Conservation (phyloP, 2,113 vertebrate genomes). For the Acanthochromis polyacanthus region DNA sequence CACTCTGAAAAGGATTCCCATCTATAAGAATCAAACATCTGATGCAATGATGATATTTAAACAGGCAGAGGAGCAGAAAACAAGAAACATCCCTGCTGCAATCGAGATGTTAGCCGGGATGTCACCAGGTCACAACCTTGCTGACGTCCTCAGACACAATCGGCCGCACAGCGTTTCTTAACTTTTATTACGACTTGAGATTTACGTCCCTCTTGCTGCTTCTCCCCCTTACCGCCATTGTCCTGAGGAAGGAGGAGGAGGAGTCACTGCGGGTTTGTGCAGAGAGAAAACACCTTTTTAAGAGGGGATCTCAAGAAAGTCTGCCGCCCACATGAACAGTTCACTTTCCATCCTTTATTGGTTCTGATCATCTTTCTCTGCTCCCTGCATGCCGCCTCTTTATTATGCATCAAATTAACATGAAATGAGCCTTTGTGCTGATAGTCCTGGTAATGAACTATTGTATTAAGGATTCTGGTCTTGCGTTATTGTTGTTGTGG, state of each 20-base stretch:
- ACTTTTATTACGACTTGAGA: conserved; percentile 36
- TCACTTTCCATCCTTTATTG: conserved; percentile 17
- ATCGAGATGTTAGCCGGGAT: not conserved
- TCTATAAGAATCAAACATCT: conserved; percentile 27
- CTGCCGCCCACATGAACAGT: conserved; percentile 13
- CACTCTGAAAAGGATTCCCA: conserved; percentile 21
- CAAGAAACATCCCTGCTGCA: conserved; percentile 13
- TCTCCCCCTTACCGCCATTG: conserved; percentile 5
- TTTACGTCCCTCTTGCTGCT: conserved; percentile 16
- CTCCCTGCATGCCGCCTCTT: conserved; percentile 16
- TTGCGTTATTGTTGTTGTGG: conserved; percentile 29
- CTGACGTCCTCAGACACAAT: conserved; percentile 3
- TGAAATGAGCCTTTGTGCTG: conserved; percentile 50
- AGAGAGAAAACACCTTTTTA: conserved; percentile 42
- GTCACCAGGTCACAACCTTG: conserved; percentile 13
- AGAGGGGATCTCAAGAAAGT: conserved; percentile 20
- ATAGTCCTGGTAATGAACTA: conserved; percentile 31
- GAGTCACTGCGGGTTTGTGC: conserved; percentile 55
- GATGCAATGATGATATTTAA: conserved; percentile 40
- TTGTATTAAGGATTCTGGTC: conserved; percentile 24
- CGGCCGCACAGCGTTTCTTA: conserved; percentile 2
- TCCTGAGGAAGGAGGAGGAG: conserved; percentile 49
- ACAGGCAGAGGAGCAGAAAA: conserved; percentile 34
- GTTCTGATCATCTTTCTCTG: conserved; percentile 33
- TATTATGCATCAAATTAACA: conserved; percentile 52